Evolutionary conservation across 2,888 invertebrate species (phyloP).

Genomic region (Biston stratarius): DNA sequence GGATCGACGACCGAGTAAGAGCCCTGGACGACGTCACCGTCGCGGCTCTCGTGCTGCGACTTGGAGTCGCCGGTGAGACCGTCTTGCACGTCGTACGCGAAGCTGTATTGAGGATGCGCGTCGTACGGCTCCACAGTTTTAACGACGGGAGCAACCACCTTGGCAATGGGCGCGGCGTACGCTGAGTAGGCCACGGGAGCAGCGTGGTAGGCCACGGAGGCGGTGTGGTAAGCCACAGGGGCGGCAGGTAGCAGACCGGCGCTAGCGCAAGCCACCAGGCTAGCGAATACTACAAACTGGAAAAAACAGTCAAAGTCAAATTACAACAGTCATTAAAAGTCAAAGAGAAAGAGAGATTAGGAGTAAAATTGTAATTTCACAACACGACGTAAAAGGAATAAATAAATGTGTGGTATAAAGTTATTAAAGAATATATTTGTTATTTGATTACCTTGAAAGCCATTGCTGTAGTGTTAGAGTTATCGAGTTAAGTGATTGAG

Average conservation of each 20-base stretch:
- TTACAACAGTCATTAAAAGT: neutral
- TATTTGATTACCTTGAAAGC: conserved; percentile 50
- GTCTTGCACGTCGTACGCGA: conserved; percentile 78
- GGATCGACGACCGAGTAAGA: conserved; percentile 80
- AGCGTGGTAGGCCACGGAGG: conserved; percentile 40
- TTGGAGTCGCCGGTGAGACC: conserved; percentile 76
- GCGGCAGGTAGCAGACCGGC: conserved; percentile 48
- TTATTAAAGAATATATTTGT: conserved; percentile 4
- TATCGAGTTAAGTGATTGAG: conserved; percentile 33
- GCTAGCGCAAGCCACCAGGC: conserved; percentile 49
- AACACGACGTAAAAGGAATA: neutral
- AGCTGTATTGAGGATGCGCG: conserved; percentile 69
- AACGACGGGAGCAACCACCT: conserved; percentile 43
- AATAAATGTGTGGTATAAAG: neutral
- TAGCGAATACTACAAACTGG: conserved; percentile 50
- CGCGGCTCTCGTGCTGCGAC: conserved; percentile 78
- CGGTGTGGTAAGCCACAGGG: too few relatives aligned
- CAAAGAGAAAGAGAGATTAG: neutral
- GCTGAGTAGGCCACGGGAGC: conserved; percentile 51
- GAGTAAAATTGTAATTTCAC: neutral
- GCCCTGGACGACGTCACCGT: conserved; percentile 80
- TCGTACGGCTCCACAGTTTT: conserved; percentile 60
- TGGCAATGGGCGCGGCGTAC: conserved; percentile 53
- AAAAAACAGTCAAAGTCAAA: conserved; percentile 5
- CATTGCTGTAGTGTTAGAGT: conserved; percentile 40